Percentiles rank a stretch among this genome's conserved stretches.
Conservation (phyloP, 2,797 vertebrate species). For the Malacoraja senta region DNA sequence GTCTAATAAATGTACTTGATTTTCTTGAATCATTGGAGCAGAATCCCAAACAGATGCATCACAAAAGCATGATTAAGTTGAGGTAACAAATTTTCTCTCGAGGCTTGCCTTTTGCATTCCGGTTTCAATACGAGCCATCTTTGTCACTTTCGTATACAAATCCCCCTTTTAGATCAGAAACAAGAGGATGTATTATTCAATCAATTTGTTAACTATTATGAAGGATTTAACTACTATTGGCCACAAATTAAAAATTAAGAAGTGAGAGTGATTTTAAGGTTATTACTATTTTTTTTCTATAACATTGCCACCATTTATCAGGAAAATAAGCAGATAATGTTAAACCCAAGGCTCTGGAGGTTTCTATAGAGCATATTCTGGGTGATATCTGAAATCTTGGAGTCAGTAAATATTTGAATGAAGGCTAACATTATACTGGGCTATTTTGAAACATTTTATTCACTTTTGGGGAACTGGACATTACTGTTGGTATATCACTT, state of each 20-base stretch:
- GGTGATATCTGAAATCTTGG: not conserved
- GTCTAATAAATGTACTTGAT: slow-evolving; percentile 33
- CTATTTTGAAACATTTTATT: not conserved
- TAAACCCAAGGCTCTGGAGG: not conserved
- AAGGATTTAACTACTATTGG: not conserved
- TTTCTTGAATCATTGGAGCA: slow-evolving; percentile 24
- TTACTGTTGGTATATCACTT: no score
- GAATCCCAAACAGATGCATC: slow-evolving; percentile 24
- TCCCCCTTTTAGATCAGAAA: not conserved
- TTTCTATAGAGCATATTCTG: not conserved
- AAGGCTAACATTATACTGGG: not conserved
- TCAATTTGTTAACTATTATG: not conserved
- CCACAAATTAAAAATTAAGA: not conserved
- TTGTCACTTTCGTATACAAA: not conserved
- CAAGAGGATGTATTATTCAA: not conserved
- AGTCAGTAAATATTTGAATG: not conserved
- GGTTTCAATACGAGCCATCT: not conserved
- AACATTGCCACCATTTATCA: not conserved
- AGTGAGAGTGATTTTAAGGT: not conserved
- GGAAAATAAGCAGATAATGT: not conserved
- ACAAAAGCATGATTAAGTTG: slow-evolving; percentile 23
- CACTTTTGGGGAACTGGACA: no score
- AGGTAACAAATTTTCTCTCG: slow-evolving; percentile 13
- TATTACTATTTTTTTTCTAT: not conserved
- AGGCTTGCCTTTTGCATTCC: not conserved